Conservation (phyloP, 1,140 invertebrate genomes). For the Sycophaga agraensis region DNA sequence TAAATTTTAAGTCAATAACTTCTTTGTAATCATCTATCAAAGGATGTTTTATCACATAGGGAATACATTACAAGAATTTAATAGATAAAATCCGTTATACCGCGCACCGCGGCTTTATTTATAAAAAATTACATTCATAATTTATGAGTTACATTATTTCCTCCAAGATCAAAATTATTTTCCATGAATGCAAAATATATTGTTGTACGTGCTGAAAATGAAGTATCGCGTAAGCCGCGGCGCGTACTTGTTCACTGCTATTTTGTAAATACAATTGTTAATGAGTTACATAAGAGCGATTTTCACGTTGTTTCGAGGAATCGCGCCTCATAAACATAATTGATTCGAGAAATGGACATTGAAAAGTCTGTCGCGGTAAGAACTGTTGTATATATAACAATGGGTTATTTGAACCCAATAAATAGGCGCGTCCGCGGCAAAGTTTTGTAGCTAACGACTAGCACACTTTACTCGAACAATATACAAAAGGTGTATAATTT, state of each 20-base stretch:
- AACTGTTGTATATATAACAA: constrained; percentile 2
- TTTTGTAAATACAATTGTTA: neutral
- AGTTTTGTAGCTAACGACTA: neutral
- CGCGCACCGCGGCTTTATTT: neutral
- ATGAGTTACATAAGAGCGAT: constrained; percentile 4
- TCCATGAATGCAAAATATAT: neutral
- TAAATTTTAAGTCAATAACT: constrained; percentile 26
- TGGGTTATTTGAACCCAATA: constrained; percentile 1
- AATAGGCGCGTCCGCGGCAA: neutral
- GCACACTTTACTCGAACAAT: neutral
- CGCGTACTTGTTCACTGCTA: too few relatives aligned
- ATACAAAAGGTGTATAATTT: constrained; percentile 16
- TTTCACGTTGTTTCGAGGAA: neutral
- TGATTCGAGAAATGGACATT: neutral
- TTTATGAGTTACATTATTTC: constrained; percentile 19
- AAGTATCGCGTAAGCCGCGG: neutral
- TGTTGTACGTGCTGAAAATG: neutral
- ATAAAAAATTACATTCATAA: constrained; percentile 7
- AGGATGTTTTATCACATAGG: constrained; percentile 7
- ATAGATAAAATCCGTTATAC: constrained; percentile 18
- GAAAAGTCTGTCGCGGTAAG: neutral
- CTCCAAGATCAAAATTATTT: constrained; percentile 15
- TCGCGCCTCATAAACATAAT: constrained; percentile 1
- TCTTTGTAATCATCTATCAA: constrained; percentile 23
- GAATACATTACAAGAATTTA: constrained; percentile 9